phyloP scores from a whole-genome alignment of 2,113 vertebrate species.

The Grammomys dolichurus region DNA sequence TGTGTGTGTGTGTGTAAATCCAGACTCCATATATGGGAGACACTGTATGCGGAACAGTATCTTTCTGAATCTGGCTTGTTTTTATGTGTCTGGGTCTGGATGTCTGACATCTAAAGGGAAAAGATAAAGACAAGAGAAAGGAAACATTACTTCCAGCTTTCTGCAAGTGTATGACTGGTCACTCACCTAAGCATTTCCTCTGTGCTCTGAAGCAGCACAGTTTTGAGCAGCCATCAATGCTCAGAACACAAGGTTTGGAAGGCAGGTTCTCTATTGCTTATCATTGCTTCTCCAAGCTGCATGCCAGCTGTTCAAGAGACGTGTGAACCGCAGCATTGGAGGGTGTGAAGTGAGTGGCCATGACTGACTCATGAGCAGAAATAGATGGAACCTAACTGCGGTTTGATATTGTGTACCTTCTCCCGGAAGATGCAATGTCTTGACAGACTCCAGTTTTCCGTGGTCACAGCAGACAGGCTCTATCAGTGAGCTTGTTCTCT shows the following conservation, averaged over 20 bases:
- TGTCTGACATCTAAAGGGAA: not conserved
- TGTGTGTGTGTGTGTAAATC: not conserved
- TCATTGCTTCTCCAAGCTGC: not conserved
- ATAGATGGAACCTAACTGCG: not conserved
- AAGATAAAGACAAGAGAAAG: not conserved
- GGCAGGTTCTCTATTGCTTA: not conserved
- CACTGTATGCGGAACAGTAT: not conserved
- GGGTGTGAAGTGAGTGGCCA: rapidly evolving
- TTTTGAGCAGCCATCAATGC: not conserved
- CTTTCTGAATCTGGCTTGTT: not conserved
- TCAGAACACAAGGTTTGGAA: not conserved
- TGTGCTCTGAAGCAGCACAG: not conserved
- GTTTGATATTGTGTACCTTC: not conserved
- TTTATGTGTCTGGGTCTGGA: not conserved
- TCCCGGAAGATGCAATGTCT: not conserved
- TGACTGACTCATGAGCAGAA: not conserved
- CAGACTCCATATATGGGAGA: not conserved
- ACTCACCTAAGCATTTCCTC: not conserved
- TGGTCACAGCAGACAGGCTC: not conserved
- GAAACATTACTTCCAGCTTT: not conserved
- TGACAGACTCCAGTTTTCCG: not conserved
- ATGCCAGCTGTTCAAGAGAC: not conserved
- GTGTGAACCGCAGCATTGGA: no score
- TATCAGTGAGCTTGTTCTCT: not conserved
- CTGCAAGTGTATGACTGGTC: not conserved